Percentiles rank a stretch among this genome's conserved stretches.
Evolutionary conservation across 2,113 vertebrate genomes (phyloP).

Genomic region (Pycnonotus jocosus): DNA sequence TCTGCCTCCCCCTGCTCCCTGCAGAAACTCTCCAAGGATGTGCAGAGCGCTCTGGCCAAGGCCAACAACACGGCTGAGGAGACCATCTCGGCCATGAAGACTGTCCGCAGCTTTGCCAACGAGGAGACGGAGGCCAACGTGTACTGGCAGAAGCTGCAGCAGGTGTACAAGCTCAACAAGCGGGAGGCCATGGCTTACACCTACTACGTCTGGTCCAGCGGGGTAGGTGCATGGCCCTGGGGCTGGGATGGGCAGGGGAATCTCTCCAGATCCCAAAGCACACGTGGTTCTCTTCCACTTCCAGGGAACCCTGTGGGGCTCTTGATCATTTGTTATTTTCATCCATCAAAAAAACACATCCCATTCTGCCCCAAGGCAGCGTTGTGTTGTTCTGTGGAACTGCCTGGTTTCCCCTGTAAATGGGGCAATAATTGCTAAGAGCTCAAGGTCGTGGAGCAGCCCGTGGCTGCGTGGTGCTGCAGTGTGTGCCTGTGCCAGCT

Average conservation of each 20-base stretch:
- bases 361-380: accelerated
- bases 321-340: background rate
- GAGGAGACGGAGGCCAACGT: conserved; percentile 81
- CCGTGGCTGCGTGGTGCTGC: background rate
- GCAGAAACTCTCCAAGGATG: conserved; percentile 88
- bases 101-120: conserved; percentile 91
- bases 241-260: background rate
- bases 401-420: background rate
- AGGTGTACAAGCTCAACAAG: conserved; percentile 87
- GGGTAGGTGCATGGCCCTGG: conserved; percentile 68
- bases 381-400: accelerated
- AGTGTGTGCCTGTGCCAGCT: conserved; percentile 30
- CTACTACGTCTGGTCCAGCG: conserved; percentile 89
- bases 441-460: conserved; percentile 16
- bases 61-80: conserved; percentile 93
- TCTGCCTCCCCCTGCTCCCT: background rate
- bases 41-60: conserved; percentile 87
- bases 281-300: accelerated
- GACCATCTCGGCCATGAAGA: conserved; percentile 91
- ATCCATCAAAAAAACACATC: background rate
- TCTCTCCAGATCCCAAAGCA: background rate
- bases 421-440: background rate
- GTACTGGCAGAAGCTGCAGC: conserved; percentile 80
- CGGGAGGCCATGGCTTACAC: conserved; percentile 88
- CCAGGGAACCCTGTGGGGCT: background rate